Percentiles rank a stretch among this genome's conserved stretches.
Evolutionary conservation across 2,113 vertebrate species (phyloP).

Genomic region (Phrynosoma blainvillii): DNA sequence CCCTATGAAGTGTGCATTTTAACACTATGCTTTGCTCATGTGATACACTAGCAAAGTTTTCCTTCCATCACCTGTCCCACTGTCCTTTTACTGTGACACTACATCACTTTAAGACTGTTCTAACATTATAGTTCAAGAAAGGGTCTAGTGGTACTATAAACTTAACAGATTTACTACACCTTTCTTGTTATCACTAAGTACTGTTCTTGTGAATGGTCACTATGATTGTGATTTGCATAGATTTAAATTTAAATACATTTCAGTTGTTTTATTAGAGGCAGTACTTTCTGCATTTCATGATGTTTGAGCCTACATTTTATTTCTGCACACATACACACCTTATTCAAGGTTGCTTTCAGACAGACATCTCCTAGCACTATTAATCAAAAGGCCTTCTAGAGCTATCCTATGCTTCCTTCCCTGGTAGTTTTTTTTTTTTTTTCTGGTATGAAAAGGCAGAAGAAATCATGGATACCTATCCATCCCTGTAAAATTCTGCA

Average conservation of each 20-base stretch:
- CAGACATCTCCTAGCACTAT: too few species aligned
- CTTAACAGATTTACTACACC: not conserved
- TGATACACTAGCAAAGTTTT: slow-evolving; percentile 32
- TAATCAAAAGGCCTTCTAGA: too few species aligned
- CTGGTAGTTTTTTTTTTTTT: too few species aligned
- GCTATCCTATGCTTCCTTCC: too few species aligned
- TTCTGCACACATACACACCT: not conserved
- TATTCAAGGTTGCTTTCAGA: too few species aligned
- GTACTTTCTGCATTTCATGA: not conserved
- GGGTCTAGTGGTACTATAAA: not conserved
- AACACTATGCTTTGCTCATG: not conserved
- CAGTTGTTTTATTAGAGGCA: not conserved
- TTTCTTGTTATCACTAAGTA: not conserved
- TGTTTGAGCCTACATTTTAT: not conserved
- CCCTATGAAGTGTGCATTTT: not conserved
- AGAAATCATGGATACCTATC: too few species aligned
- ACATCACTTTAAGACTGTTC: not conserved
- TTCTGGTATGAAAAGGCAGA: too few species aligned
- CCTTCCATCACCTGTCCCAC: not conserved
- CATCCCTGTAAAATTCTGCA: too few species aligned
- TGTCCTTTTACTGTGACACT: fast-evolving
- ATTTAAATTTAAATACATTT: not conserved
- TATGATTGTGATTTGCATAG: not conserved
- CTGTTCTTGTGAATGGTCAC: not conserved
- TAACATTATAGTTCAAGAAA: not conserved